Percentiles rank a stretch among this genome's conserved stretches.
Evolutionary conservation across 2,113 vertebrate species (phyloP).

Genomic region (Aramus guarauna): DNA sequence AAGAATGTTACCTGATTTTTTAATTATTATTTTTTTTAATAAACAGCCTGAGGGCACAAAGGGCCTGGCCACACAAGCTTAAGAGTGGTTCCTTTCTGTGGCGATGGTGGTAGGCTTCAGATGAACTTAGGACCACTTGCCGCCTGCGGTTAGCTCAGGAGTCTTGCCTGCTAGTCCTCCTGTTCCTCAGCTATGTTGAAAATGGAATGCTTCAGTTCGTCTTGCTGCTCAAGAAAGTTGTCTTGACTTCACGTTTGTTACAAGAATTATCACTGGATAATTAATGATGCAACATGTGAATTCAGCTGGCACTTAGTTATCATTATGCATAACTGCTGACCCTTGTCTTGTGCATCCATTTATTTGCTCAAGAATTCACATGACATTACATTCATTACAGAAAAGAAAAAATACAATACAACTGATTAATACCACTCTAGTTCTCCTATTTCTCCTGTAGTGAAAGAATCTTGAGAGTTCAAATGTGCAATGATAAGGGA

Average conservation of each 20-base stretch:
- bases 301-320: background rate
- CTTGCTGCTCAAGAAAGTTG: background rate
- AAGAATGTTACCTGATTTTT: constrained; percentile 51
- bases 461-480: background rate
- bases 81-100: background rate
- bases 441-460: background rate
- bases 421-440: background rate
- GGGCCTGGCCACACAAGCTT: background rate
- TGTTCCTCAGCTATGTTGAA: background rate
- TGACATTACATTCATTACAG: background rate
- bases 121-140: background rate
- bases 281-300: background rate
- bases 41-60: background rate
- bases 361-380: background rate
- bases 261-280: background rate
- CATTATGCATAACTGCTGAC: background rate
- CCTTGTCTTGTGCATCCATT: background rate
- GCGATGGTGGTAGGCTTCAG: background rate
- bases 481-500: background rate
- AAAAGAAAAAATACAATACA: background rate
- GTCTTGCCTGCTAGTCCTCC: background rate
- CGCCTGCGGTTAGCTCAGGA: background rate
- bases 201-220: background rate
- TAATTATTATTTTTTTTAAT: background rate
- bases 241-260: background rate